Conservation (phyloP, 2,888 invertebrate species). For the Erannis defoliaria region DNA sequence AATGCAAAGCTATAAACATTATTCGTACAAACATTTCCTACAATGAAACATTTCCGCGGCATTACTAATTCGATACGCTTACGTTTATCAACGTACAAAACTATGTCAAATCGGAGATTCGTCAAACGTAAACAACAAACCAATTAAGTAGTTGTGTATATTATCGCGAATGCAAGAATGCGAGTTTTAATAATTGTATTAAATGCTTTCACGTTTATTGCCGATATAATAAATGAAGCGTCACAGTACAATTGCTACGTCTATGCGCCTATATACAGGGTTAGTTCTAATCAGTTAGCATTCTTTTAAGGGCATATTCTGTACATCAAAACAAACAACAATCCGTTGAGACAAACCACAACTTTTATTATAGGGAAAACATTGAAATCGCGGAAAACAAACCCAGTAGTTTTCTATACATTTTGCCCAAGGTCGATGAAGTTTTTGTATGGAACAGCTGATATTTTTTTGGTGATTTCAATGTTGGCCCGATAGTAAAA, state of each 20-base stretch:
- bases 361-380: too few species aligned
- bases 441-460: too few species aligned
- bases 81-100: constrained; percentile 41
- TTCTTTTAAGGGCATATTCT: too few species aligned
- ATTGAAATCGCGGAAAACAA: too few species aligned
- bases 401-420: too few species aligned
- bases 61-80: constrained; percentile 28
- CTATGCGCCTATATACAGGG: constrained; percentile 24
- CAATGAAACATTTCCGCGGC: constrained; percentile 38
- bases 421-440: too few species aligned
- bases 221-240: constrained; percentile 44
- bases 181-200: constrained; percentile 52
- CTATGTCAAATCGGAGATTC: constrained; percentile 32
- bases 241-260: constrained; percentile 44
- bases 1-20: constrained; percentile 1
- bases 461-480: too few species aligned
- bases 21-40: constrained; percentile 5
- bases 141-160: constrained; percentile 40
- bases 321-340: too few species aligned
- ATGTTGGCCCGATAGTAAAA: too few species aligned
- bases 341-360: too few species aligned
- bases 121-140: constrained; percentile 43
- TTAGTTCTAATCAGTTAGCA: too few species aligned
- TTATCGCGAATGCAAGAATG: constrained; percentile 51
- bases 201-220: constrained; percentile 49